Percentiles rank a stretch among this genome's conserved stretches.
Evolutionary conservation across 2,113 vertebrate species (phyloP).

Genomic region (Laticauda colubrina): DNA sequence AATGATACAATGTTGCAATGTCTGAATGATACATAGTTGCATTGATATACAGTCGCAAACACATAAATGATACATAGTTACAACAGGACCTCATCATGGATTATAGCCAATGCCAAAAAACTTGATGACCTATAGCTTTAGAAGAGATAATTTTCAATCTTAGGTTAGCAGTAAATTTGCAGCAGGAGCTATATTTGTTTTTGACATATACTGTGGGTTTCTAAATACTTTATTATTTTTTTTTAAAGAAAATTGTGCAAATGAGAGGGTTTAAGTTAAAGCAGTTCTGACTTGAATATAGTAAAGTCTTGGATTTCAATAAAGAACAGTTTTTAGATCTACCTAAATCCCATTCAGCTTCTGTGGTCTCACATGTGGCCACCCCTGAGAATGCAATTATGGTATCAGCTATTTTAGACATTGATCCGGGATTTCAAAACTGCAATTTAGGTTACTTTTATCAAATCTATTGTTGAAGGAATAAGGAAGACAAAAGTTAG

Average conservation of each 20-base stretch:
- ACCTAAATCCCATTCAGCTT: neutral
- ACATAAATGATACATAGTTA: too few species aligned
- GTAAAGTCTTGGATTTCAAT: neutral
- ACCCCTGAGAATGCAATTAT: constrained; percentile 22
- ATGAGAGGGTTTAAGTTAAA: neutral
- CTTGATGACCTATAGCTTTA: neutral
- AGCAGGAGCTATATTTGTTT: neutral
- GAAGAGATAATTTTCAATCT: neutral
- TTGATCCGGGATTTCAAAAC: neutral
- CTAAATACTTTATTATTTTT: neutral
- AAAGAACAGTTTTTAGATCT: neutral
- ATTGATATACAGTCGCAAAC: too few species aligned
- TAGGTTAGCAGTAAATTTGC: neutral
- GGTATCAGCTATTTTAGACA: neutral
- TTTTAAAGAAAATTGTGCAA: neutral
- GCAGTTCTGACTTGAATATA: neutral
- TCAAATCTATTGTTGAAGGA: neutral
- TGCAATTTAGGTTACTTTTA: neutral
- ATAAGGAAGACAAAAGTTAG: neutral
- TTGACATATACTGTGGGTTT: neutral
- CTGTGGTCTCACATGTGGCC: neutral
- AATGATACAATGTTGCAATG: too few species aligned
- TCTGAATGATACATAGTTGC: too few species aligned
- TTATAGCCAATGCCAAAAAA: neutral
- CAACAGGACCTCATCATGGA: neutral